phyloP scores from a whole-genome alignment of 1,140 invertebrate species.

The Drosophila rhopaloa region DNA sequence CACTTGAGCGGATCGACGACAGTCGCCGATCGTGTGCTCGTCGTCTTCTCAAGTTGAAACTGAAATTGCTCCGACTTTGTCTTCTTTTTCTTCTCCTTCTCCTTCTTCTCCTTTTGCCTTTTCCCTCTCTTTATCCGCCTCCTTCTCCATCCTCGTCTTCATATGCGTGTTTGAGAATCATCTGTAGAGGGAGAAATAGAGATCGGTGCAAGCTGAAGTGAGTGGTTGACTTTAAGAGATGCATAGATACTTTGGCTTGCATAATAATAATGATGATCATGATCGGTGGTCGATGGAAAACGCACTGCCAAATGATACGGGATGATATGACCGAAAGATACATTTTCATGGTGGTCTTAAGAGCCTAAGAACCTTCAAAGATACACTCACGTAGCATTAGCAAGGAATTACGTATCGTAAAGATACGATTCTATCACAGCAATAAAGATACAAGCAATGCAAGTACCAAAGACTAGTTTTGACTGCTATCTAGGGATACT shows the following conservation, averaged over 20 bases:
- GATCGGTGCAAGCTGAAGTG: slow-evolving; percentile 13
- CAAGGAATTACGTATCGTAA: not conserved
- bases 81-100: not conserved
- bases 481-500: not conserved
- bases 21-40: slow-evolving; percentile 23
- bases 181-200: not conserved
- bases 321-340: slow-evolving; percentile 8
- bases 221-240: slow-evolving; percentile 12
- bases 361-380: not conserved
- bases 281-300: not conserved
- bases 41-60: slow-evolving; percentile 49
- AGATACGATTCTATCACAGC: not conserved
- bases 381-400: not conserved
- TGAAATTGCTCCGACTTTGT: slow-evolving; percentile 51
- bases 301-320: slow-evolving; percentile 5
- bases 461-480: not conserved
- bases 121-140: not conserved
- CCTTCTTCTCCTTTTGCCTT: slow-evolving; percentile 1
- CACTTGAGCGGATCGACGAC: slow-evolving; percentile 55
- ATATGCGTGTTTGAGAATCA: slow-evolving; percentile 39
- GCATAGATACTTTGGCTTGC: slow-evolving; percentile 24
- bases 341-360: slow-evolving; percentile 6
- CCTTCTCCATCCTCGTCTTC: slow-evolving; percentile 2
- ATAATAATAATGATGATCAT: slow-evolving; percentile 22
- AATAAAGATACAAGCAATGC: not conserved